Conservation (phyloP, 1,140 invertebrate genomes). For the Aricia agestis region DNA sequence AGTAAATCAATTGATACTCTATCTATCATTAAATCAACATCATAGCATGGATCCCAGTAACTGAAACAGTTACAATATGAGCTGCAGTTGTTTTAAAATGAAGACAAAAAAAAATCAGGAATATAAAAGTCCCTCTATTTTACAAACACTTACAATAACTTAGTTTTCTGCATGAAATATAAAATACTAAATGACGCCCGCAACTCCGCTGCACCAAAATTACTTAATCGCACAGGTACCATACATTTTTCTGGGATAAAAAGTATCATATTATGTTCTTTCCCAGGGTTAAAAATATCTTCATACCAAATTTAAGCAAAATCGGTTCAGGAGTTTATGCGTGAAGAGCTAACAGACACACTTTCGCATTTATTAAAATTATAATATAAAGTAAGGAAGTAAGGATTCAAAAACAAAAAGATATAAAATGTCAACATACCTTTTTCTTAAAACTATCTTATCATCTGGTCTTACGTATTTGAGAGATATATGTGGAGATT, state of each 20-base stretch:
- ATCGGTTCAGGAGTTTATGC: too few relatives aligned
- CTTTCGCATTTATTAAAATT: too few relatives aligned
- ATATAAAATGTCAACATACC: slow-evolving; percentile 62
- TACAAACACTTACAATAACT: not conserved
- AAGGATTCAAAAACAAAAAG: not conserved
- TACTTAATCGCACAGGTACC: too few relatives aligned
- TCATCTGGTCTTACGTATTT: slow-evolving; percentile 79
- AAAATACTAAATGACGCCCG: too few relatives aligned
- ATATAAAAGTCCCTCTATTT: not conserved
- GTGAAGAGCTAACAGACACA: too few relatives aligned
- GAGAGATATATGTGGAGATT: slow-evolving; percentile 95
- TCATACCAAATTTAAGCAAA: too few relatives aligned
- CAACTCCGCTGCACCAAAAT: too few relatives aligned
- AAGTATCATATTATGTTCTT: too few relatives aligned
- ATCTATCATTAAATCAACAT: slow-evolving; percentile 88
- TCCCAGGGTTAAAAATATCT: too few relatives aligned
- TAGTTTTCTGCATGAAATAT: too few relatives aligned
- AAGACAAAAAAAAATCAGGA: not conserved
- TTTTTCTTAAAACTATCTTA: slow-evolving; percentile 86
- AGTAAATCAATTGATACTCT: slow-evolving; percentile 89
- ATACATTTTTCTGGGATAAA: too few relatives aligned
- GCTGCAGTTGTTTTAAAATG: not conserved
- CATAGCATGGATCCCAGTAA: slow-evolving; percentile 92
- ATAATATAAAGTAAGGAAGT: too few relatives aligned
- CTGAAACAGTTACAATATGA: slow-evolving; percentile 71